phyloP scores from a whole-genome alignment of 2,797 vertebrate species.

The Chanos chanos region DNA sequence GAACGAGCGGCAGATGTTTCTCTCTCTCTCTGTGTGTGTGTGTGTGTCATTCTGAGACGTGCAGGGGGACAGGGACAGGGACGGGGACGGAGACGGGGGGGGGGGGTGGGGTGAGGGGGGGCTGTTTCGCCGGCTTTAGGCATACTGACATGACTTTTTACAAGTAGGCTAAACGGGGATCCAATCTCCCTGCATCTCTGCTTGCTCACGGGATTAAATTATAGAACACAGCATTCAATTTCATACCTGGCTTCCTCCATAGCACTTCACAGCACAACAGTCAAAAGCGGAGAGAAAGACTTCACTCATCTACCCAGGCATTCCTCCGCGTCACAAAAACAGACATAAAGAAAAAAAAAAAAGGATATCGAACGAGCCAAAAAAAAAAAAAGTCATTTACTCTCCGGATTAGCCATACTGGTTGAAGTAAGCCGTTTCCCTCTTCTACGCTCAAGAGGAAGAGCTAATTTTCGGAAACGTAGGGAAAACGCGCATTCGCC shows the following conservation, averaged over 20 bases:
- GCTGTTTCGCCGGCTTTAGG: conserved; percentile 40
- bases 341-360: conserved; percentile 10
- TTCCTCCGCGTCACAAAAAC: conserved; percentile 19
- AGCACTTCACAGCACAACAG: conserved; percentile 53
- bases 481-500: conserved; percentile 31
- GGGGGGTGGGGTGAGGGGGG: conserved; percentile 1
- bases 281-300: conserved; percentile 40
- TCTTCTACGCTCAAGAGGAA: conserved; percentile 21
- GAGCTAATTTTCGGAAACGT: conserved; percentile 25
- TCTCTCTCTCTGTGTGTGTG: too few relatives aligned
- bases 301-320: neutral
- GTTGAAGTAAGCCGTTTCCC: conserved; percentile 27
- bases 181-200: conserved; percentile 54
- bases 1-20: conserved; percentile 2
- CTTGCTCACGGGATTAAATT: conserved; percentile 72
- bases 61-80: too few relatives aligned
- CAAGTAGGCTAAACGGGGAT: conserved; percentile 42
- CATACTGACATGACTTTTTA: conserved; percentile 50
- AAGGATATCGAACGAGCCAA: conserved; percentile 3
- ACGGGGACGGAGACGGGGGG: neutral
- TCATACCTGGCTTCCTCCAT: conserved; percentile 69
- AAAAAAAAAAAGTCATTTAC: conserved; percentile 36
- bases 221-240: conserved; percentile 72
- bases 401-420: conserved; percentile 48
- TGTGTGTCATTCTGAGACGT: too few relatives aligned